Conservation (phyloP, 1,140 invertebrate genomes). For the Mactra quadrangularis region DNA sequence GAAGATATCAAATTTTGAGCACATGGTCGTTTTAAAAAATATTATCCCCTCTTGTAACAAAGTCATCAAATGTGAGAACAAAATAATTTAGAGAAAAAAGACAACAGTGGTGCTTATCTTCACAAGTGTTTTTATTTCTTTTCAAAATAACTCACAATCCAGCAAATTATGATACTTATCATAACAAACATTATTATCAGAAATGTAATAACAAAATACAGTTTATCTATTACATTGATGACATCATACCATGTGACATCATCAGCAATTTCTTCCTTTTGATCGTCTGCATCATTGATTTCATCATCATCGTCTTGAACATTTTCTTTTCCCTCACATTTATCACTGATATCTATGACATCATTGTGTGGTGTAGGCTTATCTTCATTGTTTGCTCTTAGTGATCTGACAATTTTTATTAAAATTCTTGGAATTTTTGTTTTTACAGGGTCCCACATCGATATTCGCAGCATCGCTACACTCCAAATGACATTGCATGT, state of each 20-base stretch:
- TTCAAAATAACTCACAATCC: neutral
- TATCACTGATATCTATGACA: neutral
- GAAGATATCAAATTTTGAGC: too few relatives aligned
- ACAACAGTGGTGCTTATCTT: too few relatives aligned
- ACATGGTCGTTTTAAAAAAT: too few relatives aligned
- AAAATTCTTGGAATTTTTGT: neutral
- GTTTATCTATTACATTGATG: neutral
- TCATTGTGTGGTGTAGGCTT: neutral
- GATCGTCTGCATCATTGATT: neutral
- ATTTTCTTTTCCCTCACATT: neutral
- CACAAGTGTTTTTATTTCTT: too few relatives aligned
- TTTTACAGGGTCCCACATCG: neutral
- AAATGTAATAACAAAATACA: neutral
- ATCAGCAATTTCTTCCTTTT: neutral
- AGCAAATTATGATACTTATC: neutral
- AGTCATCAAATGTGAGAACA: too few relatives aligned
- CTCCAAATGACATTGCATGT: constrained; percentile 2
- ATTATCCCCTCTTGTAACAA: too few relatives aligned
- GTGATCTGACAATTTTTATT: neutral
- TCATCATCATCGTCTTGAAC: neutral
- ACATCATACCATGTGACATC: neutral
- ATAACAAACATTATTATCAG: neutral
- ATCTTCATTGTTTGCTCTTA: neutral
- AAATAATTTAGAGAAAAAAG: too few relatives aligned
- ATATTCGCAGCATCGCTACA: constrained; percentile 1